Percentiles rank a stretch among this genome's conserved stretches.
Evolutionary conservation across 2,797 vertebrate species (phyloP).

Genomic region (Phoebastria nigripes): DNA sequence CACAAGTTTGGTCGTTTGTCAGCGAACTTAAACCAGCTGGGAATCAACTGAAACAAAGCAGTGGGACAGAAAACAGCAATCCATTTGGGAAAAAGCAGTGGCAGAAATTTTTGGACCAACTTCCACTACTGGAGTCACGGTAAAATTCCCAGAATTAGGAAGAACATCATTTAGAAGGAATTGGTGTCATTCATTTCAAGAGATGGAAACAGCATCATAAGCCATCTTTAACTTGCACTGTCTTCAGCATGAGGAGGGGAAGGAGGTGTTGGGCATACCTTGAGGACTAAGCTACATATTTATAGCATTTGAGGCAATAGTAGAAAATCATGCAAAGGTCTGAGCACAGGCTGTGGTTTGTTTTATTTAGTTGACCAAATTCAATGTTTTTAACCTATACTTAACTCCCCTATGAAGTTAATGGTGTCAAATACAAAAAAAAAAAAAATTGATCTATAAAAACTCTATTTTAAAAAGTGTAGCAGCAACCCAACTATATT

Average conservation of each 20-base stretch:
- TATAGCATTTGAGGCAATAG: background rate
- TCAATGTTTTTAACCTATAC: background rate
- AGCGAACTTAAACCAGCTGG: background rate
- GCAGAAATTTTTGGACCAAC: background rate
- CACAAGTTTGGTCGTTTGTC: background rate
- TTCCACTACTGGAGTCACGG: background rate
- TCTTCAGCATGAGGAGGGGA: background rate
- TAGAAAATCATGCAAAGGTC: background rate
- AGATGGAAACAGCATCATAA: background rate
- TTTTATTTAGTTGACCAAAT: background rate
- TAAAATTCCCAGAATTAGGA: background rate
- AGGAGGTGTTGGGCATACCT: background rate
- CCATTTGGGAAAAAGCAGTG: background rate
- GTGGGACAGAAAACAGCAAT: background rate
- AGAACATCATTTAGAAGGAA: background rate
- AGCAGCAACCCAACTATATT: background rate
- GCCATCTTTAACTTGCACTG: background rate
- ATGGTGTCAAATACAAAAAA: constrained; percentile 22
- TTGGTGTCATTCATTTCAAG: background rate
- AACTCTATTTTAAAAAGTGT: background rate
- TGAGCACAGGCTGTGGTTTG: background rate
- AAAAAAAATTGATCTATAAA: background rate
- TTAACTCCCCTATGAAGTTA: background rate
- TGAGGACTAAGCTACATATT: background rate
- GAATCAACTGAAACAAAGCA: background rate